A percentile compares a stretch with the other conserved stretches of the same genome.
phyloP scores from a whole-genome alignment of 2,113 vertebrate species.

The Mustela lutreola region DNA sequence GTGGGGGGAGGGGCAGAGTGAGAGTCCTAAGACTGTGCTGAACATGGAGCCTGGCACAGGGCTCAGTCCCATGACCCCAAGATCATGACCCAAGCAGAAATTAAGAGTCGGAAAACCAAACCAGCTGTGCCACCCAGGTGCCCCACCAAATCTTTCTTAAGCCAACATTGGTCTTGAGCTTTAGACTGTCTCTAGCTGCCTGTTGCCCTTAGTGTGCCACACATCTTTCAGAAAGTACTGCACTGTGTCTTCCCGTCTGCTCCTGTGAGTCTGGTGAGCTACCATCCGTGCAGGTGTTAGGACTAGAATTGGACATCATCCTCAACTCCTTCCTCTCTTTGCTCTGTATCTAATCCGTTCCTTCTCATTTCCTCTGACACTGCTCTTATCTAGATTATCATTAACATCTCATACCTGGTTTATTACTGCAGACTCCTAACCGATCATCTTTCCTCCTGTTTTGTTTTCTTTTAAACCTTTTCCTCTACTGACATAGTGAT shows the following conservation, averaged over 20 bases:
- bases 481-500: neutral
- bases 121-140: neutral
- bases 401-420: neutral
- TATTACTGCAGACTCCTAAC: neutral
- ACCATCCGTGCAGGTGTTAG: neutral
- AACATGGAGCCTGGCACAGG: neutral
- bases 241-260: neutral
- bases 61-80: neutral
- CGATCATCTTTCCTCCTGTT: neutral
- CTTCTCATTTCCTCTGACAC: neutral
- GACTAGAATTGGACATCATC: neutral
- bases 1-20: neutral
- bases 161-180: neutral
- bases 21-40: neutral
- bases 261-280: neutral
- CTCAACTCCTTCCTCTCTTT: neutral
- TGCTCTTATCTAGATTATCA: neutral
- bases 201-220: neutral
- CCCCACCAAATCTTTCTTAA: neutral
- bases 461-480: constrained; percentile 37
- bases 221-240: neutral
- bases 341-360: neutral
- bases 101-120: neutral
- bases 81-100: neutral
- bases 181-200: neutral